A percentile compares a stretch with the other conserved stretches of the same genome.
phyloP scores from a whole-genome alignment of 1,140 invertebrate species.

The Anastatus disparis region DNA sequence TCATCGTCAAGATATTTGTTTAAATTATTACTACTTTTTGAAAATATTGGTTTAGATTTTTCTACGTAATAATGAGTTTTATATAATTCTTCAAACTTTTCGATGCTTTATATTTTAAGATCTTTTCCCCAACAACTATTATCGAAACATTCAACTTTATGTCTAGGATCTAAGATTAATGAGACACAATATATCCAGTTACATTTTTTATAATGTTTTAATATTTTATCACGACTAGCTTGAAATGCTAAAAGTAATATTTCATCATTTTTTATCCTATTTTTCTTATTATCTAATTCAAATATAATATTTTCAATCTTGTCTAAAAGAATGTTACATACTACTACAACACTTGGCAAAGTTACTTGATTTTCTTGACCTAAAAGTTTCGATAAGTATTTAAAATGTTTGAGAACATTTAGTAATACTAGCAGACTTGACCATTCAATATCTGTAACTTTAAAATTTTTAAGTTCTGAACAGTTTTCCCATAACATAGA shows the following conservation, averaged over 20 bases:
- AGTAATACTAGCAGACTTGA: not conserved
- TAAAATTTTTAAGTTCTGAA: not conserved
- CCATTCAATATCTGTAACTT: not conserved
- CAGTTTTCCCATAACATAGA: not conserved
- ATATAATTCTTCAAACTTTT: not conserved
- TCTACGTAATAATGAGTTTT: not conserved
- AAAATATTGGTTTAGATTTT: no score
- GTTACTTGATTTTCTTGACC: not conserved
- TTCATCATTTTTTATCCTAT: not conserved
- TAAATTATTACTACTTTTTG: no score
- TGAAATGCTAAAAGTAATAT: not conserved
- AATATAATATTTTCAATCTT: slow-evolving; percentile 1
- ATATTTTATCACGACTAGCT: slow-evolving; percentile 27
- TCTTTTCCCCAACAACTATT: not conserved
- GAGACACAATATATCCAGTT: slow-evolving; percentile 41
- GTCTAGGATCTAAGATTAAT: not conserved
- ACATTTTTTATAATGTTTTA: slow-evolving; percentile 37
- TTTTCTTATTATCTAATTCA: not conserved
- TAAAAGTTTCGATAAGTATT: not conserved
- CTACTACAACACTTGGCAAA: slow-evolving; percentile 3
- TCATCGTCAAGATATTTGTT: no score
- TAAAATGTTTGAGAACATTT: not conserved
- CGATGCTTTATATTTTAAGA: not conserved
- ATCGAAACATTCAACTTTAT: not conserved
- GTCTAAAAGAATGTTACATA: not conserved